Evolutionary conservation across 2,797 vertebrate species (phyloP).

Genomic region (Clarias pachynema): DNA sequence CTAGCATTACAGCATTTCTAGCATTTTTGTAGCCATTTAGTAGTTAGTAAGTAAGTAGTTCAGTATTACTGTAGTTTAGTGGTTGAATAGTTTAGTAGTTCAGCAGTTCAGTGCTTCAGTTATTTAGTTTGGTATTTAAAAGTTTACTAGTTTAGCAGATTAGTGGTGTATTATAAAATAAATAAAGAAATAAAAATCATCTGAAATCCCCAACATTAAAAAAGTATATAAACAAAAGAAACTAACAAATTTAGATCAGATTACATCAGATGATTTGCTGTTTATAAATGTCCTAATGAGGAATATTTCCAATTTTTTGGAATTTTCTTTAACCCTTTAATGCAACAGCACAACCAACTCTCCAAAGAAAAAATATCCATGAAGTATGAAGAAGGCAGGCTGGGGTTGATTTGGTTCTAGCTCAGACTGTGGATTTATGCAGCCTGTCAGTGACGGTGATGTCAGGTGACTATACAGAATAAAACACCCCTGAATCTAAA

Average conservation of each 20-base stretch:
- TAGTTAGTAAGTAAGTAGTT: too few relatives aligned
- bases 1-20: too few relatives aligned
- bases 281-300: not conserved
- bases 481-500: too few relatives aligned
- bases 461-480: too few relatives aligned
- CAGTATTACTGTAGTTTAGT: too few relatives aligned
- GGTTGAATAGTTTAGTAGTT: too few relatives aligned
- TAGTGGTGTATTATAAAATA: not conserved
- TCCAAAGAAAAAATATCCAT: not conserved
- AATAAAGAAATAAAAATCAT: not conserved
- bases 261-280: not conserved
- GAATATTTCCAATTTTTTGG: not conserved
- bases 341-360: not conserved
- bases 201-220: not conserved
- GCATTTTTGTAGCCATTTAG: too few relatives aligned
- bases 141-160: too few relatives aligned
- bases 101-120: too few relatives aligned
- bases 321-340: not conserved
- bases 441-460: too few relatives aligned
- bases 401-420: not conserved
- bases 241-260: too few relatives aligned
- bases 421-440: not conserved
- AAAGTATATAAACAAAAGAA: not conserved
- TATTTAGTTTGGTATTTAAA: too few relatives aligned
- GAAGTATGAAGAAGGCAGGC: not conserved